Percentiles rank a stretch among this genome's conserved stretches.
These are phyloP conservation scores for Piaya cayana DNA, from an alignment of 2,113 vertebrate species.

Conservation along the genomic window DNA sequence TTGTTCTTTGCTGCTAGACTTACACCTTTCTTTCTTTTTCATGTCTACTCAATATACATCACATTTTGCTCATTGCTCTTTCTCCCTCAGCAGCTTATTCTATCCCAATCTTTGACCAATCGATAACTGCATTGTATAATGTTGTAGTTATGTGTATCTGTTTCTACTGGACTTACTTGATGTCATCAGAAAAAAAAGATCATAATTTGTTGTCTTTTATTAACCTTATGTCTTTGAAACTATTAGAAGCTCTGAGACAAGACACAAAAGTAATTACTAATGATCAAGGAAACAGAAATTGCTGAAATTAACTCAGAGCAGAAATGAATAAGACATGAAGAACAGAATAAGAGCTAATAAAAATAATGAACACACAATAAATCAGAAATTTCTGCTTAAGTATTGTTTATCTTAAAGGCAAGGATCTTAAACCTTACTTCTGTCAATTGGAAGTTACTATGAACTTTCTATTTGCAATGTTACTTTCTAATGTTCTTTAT, in stretches of 20 bases:
- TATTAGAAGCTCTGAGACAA: background rate
- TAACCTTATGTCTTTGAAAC: background rate
- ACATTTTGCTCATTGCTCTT: background rate
- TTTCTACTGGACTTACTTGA: background rate
- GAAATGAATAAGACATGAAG: background rate
- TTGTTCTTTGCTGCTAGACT: background rate
- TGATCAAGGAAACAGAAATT: background rate
- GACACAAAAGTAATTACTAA: background rate
- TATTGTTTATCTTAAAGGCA: background rate
- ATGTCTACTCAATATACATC: background rate
- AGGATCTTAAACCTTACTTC: too few relatives aligned
- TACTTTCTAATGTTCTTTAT: background rate
- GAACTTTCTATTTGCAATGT: background rate
- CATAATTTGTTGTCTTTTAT: background rate
- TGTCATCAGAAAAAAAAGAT: background rate
- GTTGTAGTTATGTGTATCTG: background rate
- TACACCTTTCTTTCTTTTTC: background rate
- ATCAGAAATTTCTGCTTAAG: background rate
- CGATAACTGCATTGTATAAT: background rate
- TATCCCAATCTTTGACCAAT: background rate
- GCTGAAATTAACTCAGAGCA: background rate
- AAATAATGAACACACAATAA: background rate
- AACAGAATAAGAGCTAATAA: background rate
- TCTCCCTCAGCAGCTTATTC: background rate
- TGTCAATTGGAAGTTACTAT: background rate